Evolutionary conservation across 2,888 invertebrate genomes (phyloP), one percentile per base, ranked within the genome.

Genomic region (Bombylius major): DNA sequence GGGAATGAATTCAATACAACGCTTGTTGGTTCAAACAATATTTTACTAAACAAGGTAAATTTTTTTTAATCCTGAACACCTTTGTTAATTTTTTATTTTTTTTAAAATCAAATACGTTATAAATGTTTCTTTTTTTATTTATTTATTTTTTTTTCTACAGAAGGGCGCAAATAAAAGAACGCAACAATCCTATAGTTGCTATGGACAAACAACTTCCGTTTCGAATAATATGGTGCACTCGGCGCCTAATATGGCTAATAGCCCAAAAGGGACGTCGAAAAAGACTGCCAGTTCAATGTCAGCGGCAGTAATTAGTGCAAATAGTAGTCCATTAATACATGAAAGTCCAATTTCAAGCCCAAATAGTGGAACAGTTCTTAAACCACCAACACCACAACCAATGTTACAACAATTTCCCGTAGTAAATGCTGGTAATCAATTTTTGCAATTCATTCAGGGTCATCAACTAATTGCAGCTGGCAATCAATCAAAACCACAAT

Each of bases 181-280:
- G 9, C n/a, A 45, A 34, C 59, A 59, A 50, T 55, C 57, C 46
- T 59, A 58, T 62, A 65, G 66, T 64, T 69, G 68, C 64, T 70
- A 72, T 71, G 70, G 71, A 66, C 71, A 70, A 67, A 63, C 68
- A 67, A 39, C 54, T 14, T 51, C 57, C 53, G 67, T 70, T 64
- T 70, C 67, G 63, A 68, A 71, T 67, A 67, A 70, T 67, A 67
- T 66, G 68, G 66, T 71, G 69, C 68, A 71, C 69, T 66, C 72
- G 68, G 63, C 72, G 69, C 67, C 73, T 69, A 69, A 70, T 69
- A 69, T 72, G 70, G 73, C 71, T 69, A 66, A 70, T 67, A 68
- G 71, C 67, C 66, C 72, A 70, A 75, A 74, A 70, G 69, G 72
- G 69, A 67, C 73, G 74, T 62, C 72, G 72, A 75, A 75, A 72